Evolutionary conservation across 2,888 invertebrate species (phyloP), one percentile per base, ranked within the genome.

Genomic region (Drosophila aldrichi): DNA sequence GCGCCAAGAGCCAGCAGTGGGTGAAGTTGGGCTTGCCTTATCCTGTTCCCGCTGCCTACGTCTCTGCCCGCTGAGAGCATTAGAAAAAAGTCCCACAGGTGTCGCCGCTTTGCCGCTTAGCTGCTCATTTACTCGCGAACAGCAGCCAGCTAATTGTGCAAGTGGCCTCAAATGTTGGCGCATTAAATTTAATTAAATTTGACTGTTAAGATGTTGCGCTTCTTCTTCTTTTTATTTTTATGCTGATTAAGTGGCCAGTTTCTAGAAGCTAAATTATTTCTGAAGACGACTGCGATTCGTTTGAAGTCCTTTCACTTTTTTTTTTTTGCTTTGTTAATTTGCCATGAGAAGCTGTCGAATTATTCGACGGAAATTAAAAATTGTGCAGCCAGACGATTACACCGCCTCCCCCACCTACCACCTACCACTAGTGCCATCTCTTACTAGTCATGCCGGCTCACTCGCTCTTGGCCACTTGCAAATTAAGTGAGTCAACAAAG

Each of bases 401-500:
- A 8, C 16, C 14, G 14, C 34, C 12, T 5, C 4, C 36, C 36
- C 36, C 36, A 5, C 5, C 14, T 8, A 6, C 34, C 49, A 12
- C 22, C 25, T 20, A 16, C 43, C n/a, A 25, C 12, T 22, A 38
- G 9, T 34, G 20, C 43, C 1, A 12, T 22, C 54, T 29, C 55
- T 34, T 41, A 59, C 57, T 29, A 25, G 14, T 29, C 25, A 8
- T 8, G 34, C 32, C 8, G 22, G 18, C 67, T 55, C 14, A 46
- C 55, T 57, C 52, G 32, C 52, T 43, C 56, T 65, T 68, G 75
- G 68, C 63, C 77, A 85, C 75, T 87, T 71, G 78, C 77, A 81
- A 88, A 87, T 87, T 88, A 87, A 88, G 88, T 88, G 83, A 87
- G 88, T 86, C 87, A 88, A 87, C 87, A 87, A 79, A 87, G 84